Conservation (phyloP, 2,797 vertebrate species). For the Scyliorhinus canicula region DNA sequence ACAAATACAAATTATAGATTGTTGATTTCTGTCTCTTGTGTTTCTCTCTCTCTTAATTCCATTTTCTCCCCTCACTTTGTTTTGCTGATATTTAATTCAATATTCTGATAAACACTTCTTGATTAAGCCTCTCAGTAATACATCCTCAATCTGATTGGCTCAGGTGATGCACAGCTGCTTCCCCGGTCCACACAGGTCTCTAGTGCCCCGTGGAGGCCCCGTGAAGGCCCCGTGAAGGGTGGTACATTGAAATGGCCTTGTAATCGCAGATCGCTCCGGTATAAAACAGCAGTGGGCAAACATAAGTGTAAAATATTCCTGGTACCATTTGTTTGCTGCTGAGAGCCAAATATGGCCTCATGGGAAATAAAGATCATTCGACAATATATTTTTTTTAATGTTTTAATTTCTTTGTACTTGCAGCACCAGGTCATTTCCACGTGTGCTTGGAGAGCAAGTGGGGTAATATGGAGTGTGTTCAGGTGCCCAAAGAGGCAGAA, state of each 20-base stretch:
- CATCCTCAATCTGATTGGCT: background rate
- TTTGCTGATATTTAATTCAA: background rate
- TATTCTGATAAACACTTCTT: background rate
- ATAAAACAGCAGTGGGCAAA: background rate
- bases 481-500: slow-evolving; percentile 65
- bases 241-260: background rate
- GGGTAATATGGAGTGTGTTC: slow-evolving; percentile 59
- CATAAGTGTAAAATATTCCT: background rate
- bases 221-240: no score
- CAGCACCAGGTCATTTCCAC: background rate
- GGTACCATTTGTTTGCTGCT: no score
- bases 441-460: background rate
- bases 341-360: background rate
- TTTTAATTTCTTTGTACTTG: background rate
- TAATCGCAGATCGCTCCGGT: background rate
- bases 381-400: background rate
- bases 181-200: background rate
- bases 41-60: background rate
- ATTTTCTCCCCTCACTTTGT: background rate
- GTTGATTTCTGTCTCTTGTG: background rate
- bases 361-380: background rate
- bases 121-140: background rate
- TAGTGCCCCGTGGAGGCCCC: background rate
- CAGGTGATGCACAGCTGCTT: background rate
- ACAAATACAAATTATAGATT: background rate